Conservation (phyloP, 1,140 invertebrate species). For the Papilio helenus region DNA sequence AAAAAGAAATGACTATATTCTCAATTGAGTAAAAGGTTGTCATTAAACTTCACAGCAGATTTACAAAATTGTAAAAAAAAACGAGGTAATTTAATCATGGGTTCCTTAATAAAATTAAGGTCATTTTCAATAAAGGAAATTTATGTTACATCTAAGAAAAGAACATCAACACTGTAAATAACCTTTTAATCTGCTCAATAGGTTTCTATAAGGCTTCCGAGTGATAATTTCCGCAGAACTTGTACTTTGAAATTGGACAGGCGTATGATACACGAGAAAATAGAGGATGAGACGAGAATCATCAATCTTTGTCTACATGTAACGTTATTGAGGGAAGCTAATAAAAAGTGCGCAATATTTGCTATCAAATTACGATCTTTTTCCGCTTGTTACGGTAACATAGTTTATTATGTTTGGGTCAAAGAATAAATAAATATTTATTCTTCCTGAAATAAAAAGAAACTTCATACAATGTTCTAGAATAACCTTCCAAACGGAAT, state of each 20-base stretch:
- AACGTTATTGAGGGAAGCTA: slow-evolving; percentile 8
- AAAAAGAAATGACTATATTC: no score
- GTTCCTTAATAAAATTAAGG: no score
- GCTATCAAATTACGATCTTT: slow-evolving; percentile 20
- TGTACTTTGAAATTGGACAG: slow-evolving; percentile 13
- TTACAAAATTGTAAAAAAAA: no score
- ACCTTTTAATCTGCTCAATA: neutral
- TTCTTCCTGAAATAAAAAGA: neutral
- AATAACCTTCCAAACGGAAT: no score
- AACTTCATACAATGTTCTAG: no score
- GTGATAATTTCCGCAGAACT: neutral
- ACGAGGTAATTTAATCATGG: no score
- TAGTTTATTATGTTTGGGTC: slow-evolving; percentile 1
- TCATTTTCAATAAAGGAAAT: neutral
- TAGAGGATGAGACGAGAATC: slow-evolving; percentile 75
- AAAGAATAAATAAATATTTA: neutral
- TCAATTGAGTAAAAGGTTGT: no score
- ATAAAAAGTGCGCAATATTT: slow-evolving; percentile 15
- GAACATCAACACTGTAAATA: neutral
- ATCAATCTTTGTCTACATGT: slow-evolving; percentile 64
- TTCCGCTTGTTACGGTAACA: slow-evolving; percentile 1
- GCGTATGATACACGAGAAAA: slow-evolving; percentile 54
- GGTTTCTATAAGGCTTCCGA: neutral
- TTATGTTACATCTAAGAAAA: neutral
- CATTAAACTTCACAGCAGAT: no score